Conservation (phyloP, 92 coral and sea anemone species). For the Plumapathes pennacea region DNA sequence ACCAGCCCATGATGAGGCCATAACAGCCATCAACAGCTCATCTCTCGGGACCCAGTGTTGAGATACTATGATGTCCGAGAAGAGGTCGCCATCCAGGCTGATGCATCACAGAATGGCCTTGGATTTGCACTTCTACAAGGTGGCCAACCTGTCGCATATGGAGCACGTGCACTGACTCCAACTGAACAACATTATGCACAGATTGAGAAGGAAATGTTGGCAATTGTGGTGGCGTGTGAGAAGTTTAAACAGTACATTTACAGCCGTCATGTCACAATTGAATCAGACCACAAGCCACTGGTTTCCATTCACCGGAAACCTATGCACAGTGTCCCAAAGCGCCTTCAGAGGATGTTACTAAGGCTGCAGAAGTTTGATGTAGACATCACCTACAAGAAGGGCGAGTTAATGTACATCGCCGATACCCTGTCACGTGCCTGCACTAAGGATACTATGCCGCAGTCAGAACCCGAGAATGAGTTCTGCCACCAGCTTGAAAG, state of each 20-base stretch:
- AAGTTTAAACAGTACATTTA: constrained; percentile 14
- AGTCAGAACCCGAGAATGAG: no score
- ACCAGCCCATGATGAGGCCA: constrained; percentile 19
- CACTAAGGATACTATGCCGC: no score
- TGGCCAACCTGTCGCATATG: constrained; percentile 17
- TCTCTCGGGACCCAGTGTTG: constrained; percentile 16
- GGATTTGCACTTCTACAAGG: constrained; percentile 3
- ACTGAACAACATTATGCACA: constrained; percentile 13
- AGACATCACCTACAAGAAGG: not conserved
- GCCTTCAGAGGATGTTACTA: constrained; percentile 13
- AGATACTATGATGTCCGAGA: constrained; percentile 15
- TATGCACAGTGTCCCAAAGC: constrained; percentile 7
- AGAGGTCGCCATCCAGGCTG: constrained; percentile 23
- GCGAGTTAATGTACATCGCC: constrained; percentile 14
- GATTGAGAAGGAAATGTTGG: constrained; percentile 27
- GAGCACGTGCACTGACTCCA: constrained; percentile 18
- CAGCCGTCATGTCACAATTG: constrained; percentile 9
- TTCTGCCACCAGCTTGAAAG: no score
- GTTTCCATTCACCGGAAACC: constrained; percentile 12
- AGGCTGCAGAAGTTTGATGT: not conserved
- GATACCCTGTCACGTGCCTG: no score
- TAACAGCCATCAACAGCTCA: constrained; percentile 4
- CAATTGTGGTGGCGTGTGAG: constrained; percentile 11
- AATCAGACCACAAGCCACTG: constrained; percentile 19
- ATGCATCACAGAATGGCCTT: constrained; percentile 2